phyloP scores from a whole-genome alignment of 2,113 vertebrate species.

The Noctilio leporinus region DNA sequence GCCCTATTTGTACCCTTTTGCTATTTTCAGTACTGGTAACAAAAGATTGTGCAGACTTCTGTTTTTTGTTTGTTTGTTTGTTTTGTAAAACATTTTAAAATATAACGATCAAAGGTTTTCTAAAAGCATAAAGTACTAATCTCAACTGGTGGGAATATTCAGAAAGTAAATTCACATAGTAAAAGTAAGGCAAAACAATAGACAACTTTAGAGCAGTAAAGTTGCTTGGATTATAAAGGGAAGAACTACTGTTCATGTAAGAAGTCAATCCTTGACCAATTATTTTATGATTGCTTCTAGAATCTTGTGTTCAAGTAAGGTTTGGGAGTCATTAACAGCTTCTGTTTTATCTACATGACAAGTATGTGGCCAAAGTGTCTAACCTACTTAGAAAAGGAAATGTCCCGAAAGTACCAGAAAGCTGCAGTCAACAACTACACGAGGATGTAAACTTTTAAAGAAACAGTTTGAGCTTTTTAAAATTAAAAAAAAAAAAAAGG shows the following conservation, averaged over 20 bases:
- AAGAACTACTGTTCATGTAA: neutral
- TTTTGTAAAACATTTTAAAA: conserved; percentile 8
- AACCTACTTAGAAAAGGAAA: neutral
- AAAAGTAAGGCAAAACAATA: neutral
- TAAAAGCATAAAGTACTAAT: neutral
- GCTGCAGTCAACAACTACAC: neutral
- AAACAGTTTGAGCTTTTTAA: neutral
- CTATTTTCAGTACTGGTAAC: neutral
- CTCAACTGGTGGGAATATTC: conserved; percentile 4
- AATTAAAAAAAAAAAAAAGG: neutral
- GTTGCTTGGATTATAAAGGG: neutral
- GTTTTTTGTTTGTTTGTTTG: neutral
- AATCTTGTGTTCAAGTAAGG: neutral
- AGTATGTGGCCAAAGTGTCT: neutral
- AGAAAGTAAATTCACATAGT: neutral
- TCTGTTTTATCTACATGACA: neutral
- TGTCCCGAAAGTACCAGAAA: neutral
- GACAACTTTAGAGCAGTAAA: neutral
- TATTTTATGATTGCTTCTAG: conserved; percentile 3
- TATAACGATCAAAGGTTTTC: neutral
- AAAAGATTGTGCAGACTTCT: neutral
- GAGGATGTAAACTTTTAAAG: neutral
- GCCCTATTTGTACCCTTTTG: neutral
- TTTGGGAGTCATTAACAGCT: neutral
- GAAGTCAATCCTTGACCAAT: neutral